Percentiles rank a stretch among this genome's conserved stretches.
Evolutionary conservation across 2,888 invertebrate species (phyloP).

Genomic region (Crossocerus cetratus): DNA sequence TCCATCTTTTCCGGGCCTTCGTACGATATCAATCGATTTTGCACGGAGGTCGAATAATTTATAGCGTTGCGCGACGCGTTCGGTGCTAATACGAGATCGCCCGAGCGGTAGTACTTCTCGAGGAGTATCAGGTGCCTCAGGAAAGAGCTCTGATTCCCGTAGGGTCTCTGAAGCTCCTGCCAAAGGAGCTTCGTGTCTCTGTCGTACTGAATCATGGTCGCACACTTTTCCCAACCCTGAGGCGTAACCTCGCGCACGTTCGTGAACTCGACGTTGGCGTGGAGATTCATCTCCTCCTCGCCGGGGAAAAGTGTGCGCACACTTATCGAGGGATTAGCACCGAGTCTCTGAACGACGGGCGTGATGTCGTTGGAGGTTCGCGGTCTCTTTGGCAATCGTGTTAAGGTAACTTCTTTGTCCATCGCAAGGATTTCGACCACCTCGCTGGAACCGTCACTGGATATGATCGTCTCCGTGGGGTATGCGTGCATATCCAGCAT

Average conservation of each 20-base stretch:
- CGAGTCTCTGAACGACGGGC: constrained; percentile 83
- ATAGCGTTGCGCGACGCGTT: constrained; percentile 86
- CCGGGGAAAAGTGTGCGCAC: constrained; percentile 89
- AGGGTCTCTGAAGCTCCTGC: constrained; percentile 90
- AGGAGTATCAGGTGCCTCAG: constrained; percentile 87
- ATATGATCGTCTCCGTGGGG: constrained; percentile 43
- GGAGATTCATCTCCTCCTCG: constrained; percentile 88
- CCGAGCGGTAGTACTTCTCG: constrained; percentile 90
- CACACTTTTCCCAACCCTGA: constrained; percentile 91
- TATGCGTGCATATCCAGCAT: constrained; percentile 66
- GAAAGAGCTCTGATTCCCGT: constrained; percentile 92
- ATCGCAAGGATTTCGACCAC: constrained; percentile 77
- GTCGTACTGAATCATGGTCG: constrained; percentile 88
- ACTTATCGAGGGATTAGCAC: constrained; percentile 89
- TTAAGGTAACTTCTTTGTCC: constrained; percentile 81
- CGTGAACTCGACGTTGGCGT: constrained; percentile 86
- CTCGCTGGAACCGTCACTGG: constrained; percentile 61
- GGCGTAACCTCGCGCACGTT: constrained; percentile 86
- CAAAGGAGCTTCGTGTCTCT: constrained; percentile 88
- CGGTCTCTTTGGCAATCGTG: constrained; percentile 77
- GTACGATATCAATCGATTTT: constrained; percentile 87
- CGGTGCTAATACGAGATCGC: constrained; percentile 86
- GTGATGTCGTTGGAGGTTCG: constrained; percentile 79
- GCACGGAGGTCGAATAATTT: constrained; percentile 88
- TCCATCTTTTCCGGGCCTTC: constrained; percentile 79